Base-by-base conservation (phyloP, 2,113 vertebrate species). In the Capricornis sumatraensis region DNA sequence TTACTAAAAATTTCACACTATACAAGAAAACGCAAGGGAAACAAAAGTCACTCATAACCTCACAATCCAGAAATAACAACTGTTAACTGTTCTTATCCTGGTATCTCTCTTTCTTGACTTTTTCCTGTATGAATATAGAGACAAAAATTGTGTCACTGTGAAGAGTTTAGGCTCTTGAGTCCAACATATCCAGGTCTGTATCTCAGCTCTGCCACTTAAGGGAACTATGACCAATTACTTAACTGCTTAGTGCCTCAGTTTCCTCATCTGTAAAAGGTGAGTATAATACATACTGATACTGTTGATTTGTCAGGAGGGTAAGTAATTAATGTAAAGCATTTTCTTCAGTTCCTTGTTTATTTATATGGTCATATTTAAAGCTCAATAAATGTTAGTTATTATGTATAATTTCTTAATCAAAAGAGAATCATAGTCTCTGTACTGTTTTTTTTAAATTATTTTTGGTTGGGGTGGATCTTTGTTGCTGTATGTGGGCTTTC, bases 41-140 rank as follows among this genome's bases (percentile, higher is more conserved):
- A 86, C 27, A 89, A 96, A 97, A 83, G 23, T 86, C 67, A 97
- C 58, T 79, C 25, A 88, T 82, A 78, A 86, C 81, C 64, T 76
- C 43, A 83, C 36, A 47, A 85, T 47, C 10, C 57, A 96, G 74
- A 96, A 97, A 90, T 53, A 85, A 85, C 43, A 15, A 82, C 62
- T 83, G 78, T 67, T 71, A 92, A 79, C 62, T 76, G 64, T 33
- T 78, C 88, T 64, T 67, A 94, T 60, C 36, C 33, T 96, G 13
- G 19, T 89, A 19, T 86, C 27, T 55, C 14, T 87, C 60, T 94
- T 91, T 88, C 58, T 91, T 92, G 45, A 36, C 78, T 52, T 83
- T 89, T 97, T 84, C 89, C 91, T 94, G 33, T 78, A 78, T 28
- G 91, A 94, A 71, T 76, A 33, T 36, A 82, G 64, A 55, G 58